Base-by-base conservation (phyloP, 2,888 invertebrate genomes). In the Mimachlamys varia region DNA sequence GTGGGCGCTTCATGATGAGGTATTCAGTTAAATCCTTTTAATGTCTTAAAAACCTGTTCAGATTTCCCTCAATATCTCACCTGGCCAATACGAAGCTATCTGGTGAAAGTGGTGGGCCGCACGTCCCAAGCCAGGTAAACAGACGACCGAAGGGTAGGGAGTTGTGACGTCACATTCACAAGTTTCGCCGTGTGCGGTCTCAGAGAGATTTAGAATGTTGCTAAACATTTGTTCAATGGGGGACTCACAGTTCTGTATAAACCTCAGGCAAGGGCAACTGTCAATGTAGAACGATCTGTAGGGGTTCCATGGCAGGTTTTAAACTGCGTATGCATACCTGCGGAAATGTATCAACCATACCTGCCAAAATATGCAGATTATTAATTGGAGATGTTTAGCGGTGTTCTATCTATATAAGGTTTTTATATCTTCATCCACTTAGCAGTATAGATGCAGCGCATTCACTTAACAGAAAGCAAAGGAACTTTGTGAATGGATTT, bases 181-280 rank as follows among this genome's bases (percentile, higher is more conserved):
- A 76, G 76, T 76, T 76, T 76, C 76, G 76, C 76, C 76, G 76
- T 76, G 76, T 76, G 76, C 76, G 76, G 76, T 76, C 76, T 76
- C 76, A 76, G 76, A 33, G 76, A 76, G 76, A 76, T 76, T 76
- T 76, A 76, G 76, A 76, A 76, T 76, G 76, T 76, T 76, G 76
- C 76, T 76, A 76, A 76, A 76, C 76, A 76, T 76, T 76, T 76
- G 76, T 76, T 76, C 76, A 76, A 76, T 76, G 76, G 76, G 76
- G 76, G 76, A 76, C 76, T 76, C 76, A 27, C 76, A 76, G 12
- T 76, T 76, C 76, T 76, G 76, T 76, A 76, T 76, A 76, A 33
- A 76, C 76, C 76, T 33, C 76, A 76, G 76, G 33, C 76, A 33
- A 76, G 76, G 76, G 76, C 27, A 76, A 76, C 76, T 76, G 76